These are phyloP conservation scores for Onthophagus sagittarius DNA, from an alignment of 2,888 invertebrate species.

Conservation along the genomic window DNA sequence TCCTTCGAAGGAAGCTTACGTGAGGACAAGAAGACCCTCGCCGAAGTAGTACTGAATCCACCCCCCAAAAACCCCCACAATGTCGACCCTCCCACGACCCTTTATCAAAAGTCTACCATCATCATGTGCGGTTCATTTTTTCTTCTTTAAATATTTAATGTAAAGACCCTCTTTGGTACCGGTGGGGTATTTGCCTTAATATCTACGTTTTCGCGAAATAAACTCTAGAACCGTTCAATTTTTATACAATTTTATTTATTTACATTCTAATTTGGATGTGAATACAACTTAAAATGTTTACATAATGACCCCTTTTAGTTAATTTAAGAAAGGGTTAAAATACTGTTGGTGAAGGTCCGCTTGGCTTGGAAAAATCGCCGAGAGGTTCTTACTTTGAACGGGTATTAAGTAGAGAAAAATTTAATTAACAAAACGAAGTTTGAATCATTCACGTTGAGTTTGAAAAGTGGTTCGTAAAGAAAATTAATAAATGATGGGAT, in stretches of 20 bases:
- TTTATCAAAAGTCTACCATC: slow-evolving; percentile 21
- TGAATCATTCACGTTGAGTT: too few species aligned
- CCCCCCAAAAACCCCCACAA: slow-evolving; percentile 26
- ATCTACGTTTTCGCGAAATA: background rate
- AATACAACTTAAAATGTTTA: too few species aligned
- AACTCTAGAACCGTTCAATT: background rate
- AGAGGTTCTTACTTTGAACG: too few species aligned
- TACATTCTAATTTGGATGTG: too few species aligned
- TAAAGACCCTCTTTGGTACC: background rate
- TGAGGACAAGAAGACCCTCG: slow-evolving; percentile 34
- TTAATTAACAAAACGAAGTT: too few species aligned
- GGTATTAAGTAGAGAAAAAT: too few species aligned
- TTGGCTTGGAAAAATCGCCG: too few species aligned
- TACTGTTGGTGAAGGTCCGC: too few species aligned
- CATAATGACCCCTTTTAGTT: too few species aligned
- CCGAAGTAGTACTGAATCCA: slow-evolving; percentile 16
- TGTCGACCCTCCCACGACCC: background rate
- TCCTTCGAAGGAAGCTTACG: slow-evolving; percentile 40
- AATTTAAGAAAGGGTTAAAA: too few species aligned
- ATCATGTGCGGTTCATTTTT: slow-evolving; percentile 30
- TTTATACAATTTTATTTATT: background rate
- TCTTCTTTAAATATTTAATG: slow-evolving; percentile 31
- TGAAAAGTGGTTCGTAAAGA: too few species aligned
- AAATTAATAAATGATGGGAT: too few species aligned
- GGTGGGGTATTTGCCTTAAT: background rate